Percentiles rank a stretch among this genome's conserved stretches.
Conservation (phyloP, 2,888 invertebrate genomes). For the Sericinus montela region DNA sequence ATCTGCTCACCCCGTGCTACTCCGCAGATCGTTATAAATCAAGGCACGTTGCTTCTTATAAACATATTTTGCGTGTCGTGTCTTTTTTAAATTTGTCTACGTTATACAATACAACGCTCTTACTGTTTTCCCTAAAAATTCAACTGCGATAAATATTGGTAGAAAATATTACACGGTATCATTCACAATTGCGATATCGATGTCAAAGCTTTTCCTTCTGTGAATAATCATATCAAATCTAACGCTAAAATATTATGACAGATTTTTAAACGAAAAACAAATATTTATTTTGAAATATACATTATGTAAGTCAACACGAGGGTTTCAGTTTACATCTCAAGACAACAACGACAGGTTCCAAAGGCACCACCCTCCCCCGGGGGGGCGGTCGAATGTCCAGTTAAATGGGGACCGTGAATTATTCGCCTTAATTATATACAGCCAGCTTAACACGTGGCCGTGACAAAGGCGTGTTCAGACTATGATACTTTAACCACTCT, state of each 20-base stretch:
- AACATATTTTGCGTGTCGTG: constrained; percentile 69
- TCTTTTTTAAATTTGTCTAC: constrained; percentile 58
- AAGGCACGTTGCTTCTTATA: constrained; percentile 68
- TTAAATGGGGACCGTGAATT: constrained; percentile 44
- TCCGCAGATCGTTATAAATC: constrained; percentile 64
- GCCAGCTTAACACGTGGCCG: constrained; percentile 66
- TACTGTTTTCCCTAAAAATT: constrained; percentile 16
- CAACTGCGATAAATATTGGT: not conserved
- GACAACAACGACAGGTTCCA: constrained; percentile 49
- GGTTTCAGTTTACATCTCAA: constrained; percentile 18
- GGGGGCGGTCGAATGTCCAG: constrained; percentile 28
- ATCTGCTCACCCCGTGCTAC: constrained; percentile 33
- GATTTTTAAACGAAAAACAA: not conserved
- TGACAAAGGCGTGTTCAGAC: constrained; percentile 29
- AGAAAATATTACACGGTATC: not conserved
- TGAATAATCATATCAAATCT: too few relatives aligned
- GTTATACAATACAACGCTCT: constrained; percentile 36
- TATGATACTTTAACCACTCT: not conserved
- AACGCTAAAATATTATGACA: too few relatives aligned
- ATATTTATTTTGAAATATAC: not conserved
- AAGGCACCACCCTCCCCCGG: constrained; percentile 23
- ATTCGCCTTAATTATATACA: constrained; percentile 65
- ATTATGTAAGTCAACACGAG: not conserved
- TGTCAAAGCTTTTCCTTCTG: too few relatives aligned
- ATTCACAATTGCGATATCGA: too few relatives aligned